Evolutionary conservation across 2,888 invertebrate species (phyloP).

Genomic region (Rhopalosiphum nymphaeae): DNA sequence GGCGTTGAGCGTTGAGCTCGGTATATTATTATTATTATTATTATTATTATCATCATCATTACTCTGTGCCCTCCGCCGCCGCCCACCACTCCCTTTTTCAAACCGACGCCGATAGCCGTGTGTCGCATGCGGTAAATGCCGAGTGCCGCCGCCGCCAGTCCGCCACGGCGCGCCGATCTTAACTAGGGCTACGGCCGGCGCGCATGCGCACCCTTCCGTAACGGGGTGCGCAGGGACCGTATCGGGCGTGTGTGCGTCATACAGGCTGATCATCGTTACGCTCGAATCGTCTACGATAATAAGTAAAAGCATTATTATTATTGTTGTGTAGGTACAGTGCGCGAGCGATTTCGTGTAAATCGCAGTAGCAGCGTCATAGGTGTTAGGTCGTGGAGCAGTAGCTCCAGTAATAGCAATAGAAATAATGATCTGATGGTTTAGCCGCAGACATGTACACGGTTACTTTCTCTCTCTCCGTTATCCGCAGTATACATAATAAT

Average conservation of each 20-base stretch:
- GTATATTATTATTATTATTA: neutral
- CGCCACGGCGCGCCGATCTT: neutral
- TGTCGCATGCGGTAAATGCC: conserved; percentile 17
- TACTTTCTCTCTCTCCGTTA: neutral
- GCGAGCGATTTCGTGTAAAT: neutral
- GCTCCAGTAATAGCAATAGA: neutral
- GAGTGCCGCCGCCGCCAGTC: neutral
- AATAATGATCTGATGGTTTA: neutral
- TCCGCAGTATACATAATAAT: neutral
- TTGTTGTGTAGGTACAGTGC: neutral
- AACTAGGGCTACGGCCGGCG: neutral
- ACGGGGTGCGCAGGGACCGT: conserved; percentile 24
- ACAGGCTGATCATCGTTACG: neutral
- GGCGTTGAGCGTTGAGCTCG: neutral
- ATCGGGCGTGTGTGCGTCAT: neutral
- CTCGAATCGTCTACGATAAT: neutral
- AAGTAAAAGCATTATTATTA: neutral
- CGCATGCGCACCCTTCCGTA: conserved; percentile 7
- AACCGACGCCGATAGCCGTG: neutral
- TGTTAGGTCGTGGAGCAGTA: neutral
- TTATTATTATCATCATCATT: neutral
- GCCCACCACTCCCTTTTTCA: neutral
- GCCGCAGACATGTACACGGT: neutral
- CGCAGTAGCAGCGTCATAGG: neutral
- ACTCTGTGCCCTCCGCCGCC: neutral